A percentile compares a stretch with the other conserved stretches of the same genome.
phyloP scores from a whole-genome alignment of 2,797 vertebrate genomes.

The Cuniculus paca region DNA sequence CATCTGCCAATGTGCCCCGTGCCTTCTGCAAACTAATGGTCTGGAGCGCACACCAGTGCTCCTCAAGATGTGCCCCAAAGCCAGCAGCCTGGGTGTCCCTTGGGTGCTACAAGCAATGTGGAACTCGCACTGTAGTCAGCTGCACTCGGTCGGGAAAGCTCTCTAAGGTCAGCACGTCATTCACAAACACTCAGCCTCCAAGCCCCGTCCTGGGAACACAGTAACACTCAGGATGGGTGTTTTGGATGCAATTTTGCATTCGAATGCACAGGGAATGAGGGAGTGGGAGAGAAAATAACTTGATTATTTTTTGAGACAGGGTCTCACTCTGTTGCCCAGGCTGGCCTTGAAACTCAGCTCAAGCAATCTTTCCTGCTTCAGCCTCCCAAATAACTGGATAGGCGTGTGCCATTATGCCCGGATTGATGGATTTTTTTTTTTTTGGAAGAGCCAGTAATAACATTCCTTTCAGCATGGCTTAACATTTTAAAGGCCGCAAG shows the following conservation, averaged over 20 bases:
- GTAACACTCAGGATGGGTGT: accelerated
- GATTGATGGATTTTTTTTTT: background rate
- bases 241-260: background rate
- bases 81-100: accelerated
- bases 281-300: too few relatives aligned
- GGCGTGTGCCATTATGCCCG: too few relatives aligned
- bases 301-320: background rate
- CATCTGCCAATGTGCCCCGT: too few relatives aligned
- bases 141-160: background rate
- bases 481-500: background rate
- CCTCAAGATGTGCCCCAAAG: background rate
- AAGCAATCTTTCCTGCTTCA: background rate
- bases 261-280: background rate
- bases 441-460: background rate
- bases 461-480: background rate
- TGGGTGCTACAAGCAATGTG: background rate
- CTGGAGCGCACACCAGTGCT: background rate
- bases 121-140: background rate
- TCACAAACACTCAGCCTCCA: background rate
- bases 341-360: background rate
- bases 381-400: background rate
- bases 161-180: background rate
- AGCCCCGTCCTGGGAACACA: accelerated
- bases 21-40: too few relatives aligned
- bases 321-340: background rate